Percentiles rank a stretch among this genome's conserved stretches.
Evolutionary conservation across 2,888 invertebrate genomes (phyloP).

Genomic region (Zeuzera pyrina): DNA sequence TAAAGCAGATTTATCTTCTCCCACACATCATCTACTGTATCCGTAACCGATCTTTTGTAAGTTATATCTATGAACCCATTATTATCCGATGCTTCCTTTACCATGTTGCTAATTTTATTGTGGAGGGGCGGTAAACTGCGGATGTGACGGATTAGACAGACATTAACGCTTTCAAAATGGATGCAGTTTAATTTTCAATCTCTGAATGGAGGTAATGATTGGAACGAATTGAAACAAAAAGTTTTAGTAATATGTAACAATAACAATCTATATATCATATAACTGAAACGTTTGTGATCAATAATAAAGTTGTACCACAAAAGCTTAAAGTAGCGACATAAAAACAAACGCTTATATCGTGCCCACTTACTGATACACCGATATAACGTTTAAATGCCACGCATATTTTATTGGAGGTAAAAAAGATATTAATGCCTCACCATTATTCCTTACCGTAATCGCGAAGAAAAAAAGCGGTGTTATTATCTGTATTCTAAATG

Average conservation of each 20-base stretch:
- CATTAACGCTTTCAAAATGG: slow-evolving; percentile 41
- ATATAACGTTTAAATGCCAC: slow-evolving; percentile 30
- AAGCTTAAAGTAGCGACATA: slow-evolving; percentile 2
- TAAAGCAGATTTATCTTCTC: slow-evolving; percentile 3
- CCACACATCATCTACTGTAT: slow-evolving; percentile 18
- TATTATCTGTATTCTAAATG: slow-evolving; percentile 34
- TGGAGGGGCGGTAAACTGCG: slow-evolving; percentile 35
- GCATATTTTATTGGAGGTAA: slow-evolving; percentile 37
- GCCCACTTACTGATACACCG: slow-evolving; percentile 25
- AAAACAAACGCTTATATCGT: slow-evolving; percentile 26
- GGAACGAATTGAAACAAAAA: too few species aligned
- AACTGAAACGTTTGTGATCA: too few species aligned
- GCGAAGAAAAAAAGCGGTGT: slow-evolving; percentile 23
- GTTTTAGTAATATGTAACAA: too few species aligned
- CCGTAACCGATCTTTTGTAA: slow-evolving; percentile 27
- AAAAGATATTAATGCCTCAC: slow-evolving; percentile 37
- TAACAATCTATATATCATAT: too few species aligned
- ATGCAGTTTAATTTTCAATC: slow-evolving; percentile 27
- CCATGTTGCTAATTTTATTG: slow-evolving; percentile 47
- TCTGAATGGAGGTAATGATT: background rate
- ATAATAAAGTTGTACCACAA: slow-evolving; percentile 2
- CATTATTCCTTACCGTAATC: slow-evolving; percentile 34
- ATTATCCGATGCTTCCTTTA: slow-evolving; percentile 46
- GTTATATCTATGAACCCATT: slow-evolving; percentile 21
- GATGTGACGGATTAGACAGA: slow-evolving; percentile 51